Evolutionary conservation across 2,888 invertebrate genomes (phyloP), one percentile per base, ranked within the genome.

Genomic region (Corbicula japonica): DNA sequence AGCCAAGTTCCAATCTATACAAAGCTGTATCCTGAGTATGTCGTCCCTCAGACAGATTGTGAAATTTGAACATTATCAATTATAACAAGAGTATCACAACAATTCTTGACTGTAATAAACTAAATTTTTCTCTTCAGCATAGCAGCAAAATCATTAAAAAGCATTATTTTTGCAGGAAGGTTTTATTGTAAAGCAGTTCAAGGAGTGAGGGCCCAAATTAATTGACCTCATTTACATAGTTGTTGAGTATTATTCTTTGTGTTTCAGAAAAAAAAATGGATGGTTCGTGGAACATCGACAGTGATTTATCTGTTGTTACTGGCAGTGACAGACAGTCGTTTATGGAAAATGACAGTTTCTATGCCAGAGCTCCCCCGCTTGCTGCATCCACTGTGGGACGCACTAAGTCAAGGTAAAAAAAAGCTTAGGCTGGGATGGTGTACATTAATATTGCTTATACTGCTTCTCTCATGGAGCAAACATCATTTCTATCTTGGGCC

Each of bases 351-450:
- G 85, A 82, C 56, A 84, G 81, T 26, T 84, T 84, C 52, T 87
- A 76, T 72, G 77, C 72, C 4, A 76, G 48, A 18, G 80, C 72
- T 10, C 79, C 83, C 2, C 88, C 88, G 12, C 82, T 83, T 21
- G 88, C 88, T n/a, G 86, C 85, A 26, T 88, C 88, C 3, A 88
- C 88, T 26, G 88, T 86, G 32, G 84, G 83, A 12, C 78, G 88
- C 65, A 80, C 84, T 10, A 80, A 82, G 32, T n/a, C 80, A 15
- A 85, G 81, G 87, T 87, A 52, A 70, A 38, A 30, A 54, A 23
- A 23, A n/a, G 12, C 8, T 21, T n/a, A 23, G n/a, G 12, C 8
- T 60, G 34, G 26, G 23, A 8, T 23, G 2, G 26, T 50, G 8
- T 21, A 23, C 26, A 54, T 54, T 30, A 23, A 54, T 18, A 54